A percentile compares a stretch with the other conserved stretches of the same genome.
Conservation (phyloP, 2,888 invertebrate genomes). For the Spicauda simplicius region DNA sequence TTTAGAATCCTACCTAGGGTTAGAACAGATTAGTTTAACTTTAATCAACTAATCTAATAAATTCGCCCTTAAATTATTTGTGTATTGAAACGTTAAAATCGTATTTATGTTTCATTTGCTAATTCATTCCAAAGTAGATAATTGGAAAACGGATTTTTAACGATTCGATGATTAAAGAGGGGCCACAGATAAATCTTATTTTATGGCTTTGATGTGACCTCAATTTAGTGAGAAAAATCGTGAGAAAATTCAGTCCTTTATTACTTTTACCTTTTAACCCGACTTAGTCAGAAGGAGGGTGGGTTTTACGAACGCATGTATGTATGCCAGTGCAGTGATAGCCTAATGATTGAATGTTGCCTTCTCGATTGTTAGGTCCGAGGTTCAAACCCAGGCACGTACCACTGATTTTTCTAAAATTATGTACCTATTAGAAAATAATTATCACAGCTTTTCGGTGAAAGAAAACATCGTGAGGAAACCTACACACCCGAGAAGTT, state of each 20-base stretch:
- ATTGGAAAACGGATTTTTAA: not conserved
- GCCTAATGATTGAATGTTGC: no score
- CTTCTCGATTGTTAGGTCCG: no score
- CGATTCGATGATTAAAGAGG: constrained; percentile 17
- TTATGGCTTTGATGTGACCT: constrained; percentile 12
- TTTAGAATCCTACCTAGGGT: not conserved
- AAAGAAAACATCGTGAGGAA: no score
- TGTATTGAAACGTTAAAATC: not conserved
- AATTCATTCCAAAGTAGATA: not conserved
- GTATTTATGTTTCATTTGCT: not conserved
- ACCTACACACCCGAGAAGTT: no score
- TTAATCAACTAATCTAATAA: not conserved
- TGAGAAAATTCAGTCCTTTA: not conserved
- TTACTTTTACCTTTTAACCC: not conserved
- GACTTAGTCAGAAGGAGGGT: no score
- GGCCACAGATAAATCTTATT: constrained; percentile 11
- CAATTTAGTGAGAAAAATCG: not conserved
- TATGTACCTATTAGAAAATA: no score
- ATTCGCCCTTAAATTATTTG: not conserved
- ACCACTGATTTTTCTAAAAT: no score
- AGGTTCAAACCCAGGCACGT: no score
- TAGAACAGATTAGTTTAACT: no score
- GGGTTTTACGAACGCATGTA: no score
- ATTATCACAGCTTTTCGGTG: no score
- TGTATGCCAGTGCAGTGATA: no score